Percentiles rank a stretch among this genome's conserved stretches.
Conservation (phyloP, 2,113 vertebrate species). For the Neodontobutis hainanensis region DNA sequence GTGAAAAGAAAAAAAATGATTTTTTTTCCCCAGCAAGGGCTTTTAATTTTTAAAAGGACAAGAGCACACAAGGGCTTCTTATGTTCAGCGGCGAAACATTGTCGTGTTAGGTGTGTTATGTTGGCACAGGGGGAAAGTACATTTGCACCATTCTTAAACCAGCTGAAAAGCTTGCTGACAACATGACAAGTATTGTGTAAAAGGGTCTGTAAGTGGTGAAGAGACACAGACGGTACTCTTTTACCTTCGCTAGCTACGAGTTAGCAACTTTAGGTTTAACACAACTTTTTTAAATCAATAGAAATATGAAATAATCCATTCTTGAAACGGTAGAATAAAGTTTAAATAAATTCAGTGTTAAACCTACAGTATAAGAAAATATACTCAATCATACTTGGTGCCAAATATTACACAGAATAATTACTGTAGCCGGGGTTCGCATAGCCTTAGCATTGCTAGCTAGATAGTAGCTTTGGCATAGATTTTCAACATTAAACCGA, state of each 20-base stretch:
- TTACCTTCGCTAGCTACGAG: conserved; percentile 33
- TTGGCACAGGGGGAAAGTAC: conserved; percentile 33
- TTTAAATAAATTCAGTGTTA: conserved; percentile 50
- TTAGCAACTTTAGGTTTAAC: conserved; percentile 49
- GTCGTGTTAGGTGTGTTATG: conserved; percentile 50
- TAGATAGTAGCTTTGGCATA: conserved; percentile 35
- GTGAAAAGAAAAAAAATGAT: conserved; percentile 41
- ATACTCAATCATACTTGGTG: conserved; percentile 47
- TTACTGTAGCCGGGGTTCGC: conserved; percentile 56
- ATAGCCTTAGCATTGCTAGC: conserved; percentile 51
- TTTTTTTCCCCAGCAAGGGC: conserved; percentile 68
- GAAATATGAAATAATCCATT: conserved; percentile 53
- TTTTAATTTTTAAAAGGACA: conserved; percentile 76
- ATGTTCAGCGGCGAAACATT: conserved; percentile 56
- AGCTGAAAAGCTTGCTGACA: conserved; percentile 50
- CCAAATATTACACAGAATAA: conserved; percentile 62
- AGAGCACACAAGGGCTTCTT: conserved; percentile 77
- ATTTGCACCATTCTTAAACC: conserved; percentile 66
- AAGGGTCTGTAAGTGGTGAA: conserved; percentile 20
- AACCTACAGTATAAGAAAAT: conserved; percentile 35
- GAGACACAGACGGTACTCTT: conserved; percentile 22
- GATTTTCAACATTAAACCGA: conserved; percentile 42
- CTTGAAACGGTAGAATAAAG: conserved; percentile 43
- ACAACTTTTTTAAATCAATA: conserved; percentile 38
- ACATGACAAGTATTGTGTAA: conserved; percentile 41